Evolutionary conservation across 2,888 invertebrate genomes (phyloP), one percentile per base, ranked within the genome.

Genomic region (Philereme vetulata): DNA sequence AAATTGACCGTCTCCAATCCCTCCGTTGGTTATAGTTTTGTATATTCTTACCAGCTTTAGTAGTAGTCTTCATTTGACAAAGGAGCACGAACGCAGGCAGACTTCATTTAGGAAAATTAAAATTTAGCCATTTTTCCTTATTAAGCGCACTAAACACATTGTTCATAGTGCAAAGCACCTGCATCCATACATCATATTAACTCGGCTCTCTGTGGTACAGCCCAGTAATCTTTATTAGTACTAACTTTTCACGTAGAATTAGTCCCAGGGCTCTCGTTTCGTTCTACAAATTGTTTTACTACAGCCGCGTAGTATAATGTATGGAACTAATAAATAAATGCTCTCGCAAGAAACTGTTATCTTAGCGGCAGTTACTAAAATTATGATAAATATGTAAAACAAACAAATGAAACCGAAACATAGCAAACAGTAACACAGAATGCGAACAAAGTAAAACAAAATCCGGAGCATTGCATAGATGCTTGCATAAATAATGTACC

Each of bases 151-250:
- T 48, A 52, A 4, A 48, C 32, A 56, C 51, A 51, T 51, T 58
- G 62, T 60, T 62, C 51, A 57, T 10, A 40, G 54, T 53, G 57
- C 64, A 53, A 47, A 62, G 52, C 58, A 60, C 58, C 58, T 65
- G 63, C 62, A 58, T 60, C 11, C 62, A 67, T 67, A 59, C 64
- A 71, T 71, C 66, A 69, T 71, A 67, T 66, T 71, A 67, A 59
- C 51, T 59, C 67, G 21, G 66, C 58, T 58, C 68, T 68, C 65
- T 50, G 60, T 56, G 68, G 53, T 64, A 64, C 54, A 55, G 40
- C 56, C 35, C 53, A 70, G 72, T 80, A 77, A 80, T 80, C 78
- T 81, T 81, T 81, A 82, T 82, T 79, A 80, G 80, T 68, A 64
- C 68, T 72, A 81, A 81, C 77, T 82, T 83, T 78, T 77, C 80